phyloP scores from a whole-genome alignment of 2,797 vertebrate genomes.

The Esox masquinongy region DNA sequence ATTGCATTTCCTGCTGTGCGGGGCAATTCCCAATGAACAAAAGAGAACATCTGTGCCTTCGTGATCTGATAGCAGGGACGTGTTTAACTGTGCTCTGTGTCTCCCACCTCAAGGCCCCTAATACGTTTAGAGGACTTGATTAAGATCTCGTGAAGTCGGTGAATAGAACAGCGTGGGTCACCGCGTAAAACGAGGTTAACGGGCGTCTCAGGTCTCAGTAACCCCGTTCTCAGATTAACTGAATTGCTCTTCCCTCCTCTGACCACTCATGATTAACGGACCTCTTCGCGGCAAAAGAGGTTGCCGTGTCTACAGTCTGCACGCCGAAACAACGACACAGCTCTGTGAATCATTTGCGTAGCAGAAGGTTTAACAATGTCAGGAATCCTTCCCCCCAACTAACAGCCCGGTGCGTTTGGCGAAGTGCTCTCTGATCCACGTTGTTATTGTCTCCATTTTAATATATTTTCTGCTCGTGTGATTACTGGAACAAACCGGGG shows the following conservation, averaged over 20 bases:
- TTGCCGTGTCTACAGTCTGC: background rate
- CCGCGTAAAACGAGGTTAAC: conserved; percentile 17
- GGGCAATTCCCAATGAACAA: too few species aligned
- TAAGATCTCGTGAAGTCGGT: conserved; percentile 48
- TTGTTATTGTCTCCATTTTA: background rate
- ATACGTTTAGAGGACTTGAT: conserved; percentile 33
- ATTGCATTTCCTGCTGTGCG: too few species aligned
- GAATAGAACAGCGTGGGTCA: conserved; percentile 28
- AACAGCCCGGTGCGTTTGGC: background rate
- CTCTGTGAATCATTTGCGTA: conserved; percentile 17
- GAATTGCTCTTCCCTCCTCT: conserved; percentile 40
- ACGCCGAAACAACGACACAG: conserved; percentile 4
- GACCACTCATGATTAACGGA: conserved; percentile 37
- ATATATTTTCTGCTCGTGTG: background rate
- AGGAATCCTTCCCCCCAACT: too few species aligned
- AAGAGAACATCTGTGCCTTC: too few species aligned
- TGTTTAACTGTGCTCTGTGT: background rate
- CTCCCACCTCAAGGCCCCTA: conserved; percentile 1
- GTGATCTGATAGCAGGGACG: conserved; percentile 5
- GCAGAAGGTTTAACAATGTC: background rate
- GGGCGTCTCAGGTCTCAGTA: conserved; percentile 37
- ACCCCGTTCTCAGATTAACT: conserved; percentile 43
- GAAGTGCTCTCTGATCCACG: background rate
- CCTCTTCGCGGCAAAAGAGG: conserved; percentile 18
- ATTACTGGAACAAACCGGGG: background rate